Evolutionary conservation across 2,113 vertebrate genomes (phyloP).

Genomic region (Zapus hudsonius): DNA sequence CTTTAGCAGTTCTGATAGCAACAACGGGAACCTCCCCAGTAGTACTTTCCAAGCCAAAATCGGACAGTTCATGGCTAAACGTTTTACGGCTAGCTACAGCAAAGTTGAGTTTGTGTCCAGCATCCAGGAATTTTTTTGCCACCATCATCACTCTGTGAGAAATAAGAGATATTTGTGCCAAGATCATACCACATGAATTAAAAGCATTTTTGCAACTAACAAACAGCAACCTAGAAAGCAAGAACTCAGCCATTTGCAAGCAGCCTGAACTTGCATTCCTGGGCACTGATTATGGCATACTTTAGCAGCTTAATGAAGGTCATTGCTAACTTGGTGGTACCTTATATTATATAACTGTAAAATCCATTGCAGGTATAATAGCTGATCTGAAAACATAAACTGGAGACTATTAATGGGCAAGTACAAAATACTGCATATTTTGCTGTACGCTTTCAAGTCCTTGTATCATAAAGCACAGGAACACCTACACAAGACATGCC

Average conservation of each 20-base stretch:
- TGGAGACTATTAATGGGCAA: not conserved
- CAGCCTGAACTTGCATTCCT: not conserved
- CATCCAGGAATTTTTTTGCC: constrained; percentile 94
- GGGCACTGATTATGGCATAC: not conserved
- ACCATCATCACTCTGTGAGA: constrained; percentile 95
- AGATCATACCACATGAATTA: not conserved
- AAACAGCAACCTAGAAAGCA: constrained; percentile 9
- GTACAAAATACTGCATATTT: constrained; percentile 15
- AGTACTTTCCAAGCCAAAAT: constrained; percentile 92
- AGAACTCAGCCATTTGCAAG: not conserved
- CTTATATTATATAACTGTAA: not conserved
- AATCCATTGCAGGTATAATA: not conserved
- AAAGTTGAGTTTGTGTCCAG: constrained; percentile 92
- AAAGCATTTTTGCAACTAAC: not conserved
- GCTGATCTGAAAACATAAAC: not conserved
- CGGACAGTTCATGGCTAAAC: constrained; percentile 92
- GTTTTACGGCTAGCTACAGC: constrained; percentile 93
- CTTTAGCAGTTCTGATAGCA: constrained; percentile 92
- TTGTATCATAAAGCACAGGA: constrained; percentile 21
- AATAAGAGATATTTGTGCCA: constrained; percentile 15
- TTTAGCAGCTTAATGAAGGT: not conserved
- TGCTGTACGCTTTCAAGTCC: not conserved
- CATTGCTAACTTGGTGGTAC: not conserved
- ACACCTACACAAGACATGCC: not conserved
- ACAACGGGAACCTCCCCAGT: constrained; percentile 92